Evolutionary conservation across 2,888 invertebrate species (phyloP).

Genomic region (Orchesella flavescens): DNA sequence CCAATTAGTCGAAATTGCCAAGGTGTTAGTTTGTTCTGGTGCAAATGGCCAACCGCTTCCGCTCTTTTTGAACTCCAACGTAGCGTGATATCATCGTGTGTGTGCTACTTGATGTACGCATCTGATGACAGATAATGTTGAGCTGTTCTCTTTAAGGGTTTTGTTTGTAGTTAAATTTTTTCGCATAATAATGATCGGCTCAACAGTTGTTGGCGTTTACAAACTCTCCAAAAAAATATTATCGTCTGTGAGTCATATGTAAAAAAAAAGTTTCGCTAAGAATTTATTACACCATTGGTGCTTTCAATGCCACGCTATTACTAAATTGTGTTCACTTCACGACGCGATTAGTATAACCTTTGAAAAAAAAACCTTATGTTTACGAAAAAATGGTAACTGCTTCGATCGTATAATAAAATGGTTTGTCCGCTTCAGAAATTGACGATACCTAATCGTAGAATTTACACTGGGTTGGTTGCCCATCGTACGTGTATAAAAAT

Average conservation of each 20-base stretch:
- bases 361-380: no score
- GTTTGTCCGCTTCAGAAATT: no score
- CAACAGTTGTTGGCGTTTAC: background rate
- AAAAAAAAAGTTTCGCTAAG: no score
- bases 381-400: no score
- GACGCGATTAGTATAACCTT: no score
- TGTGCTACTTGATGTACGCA: background rate
- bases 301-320: no score
- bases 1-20: constrained; percentile 58
- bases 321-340: no score
- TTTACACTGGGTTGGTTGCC: background rate
- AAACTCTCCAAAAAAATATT: no score
- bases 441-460: no score
- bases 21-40: constrained; percentile 58
- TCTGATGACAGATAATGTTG: constrained; percentile 10
- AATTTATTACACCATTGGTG: no score
- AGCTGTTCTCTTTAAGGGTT: background rate
- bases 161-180: background rate
- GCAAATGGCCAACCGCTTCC: constrained; percentile 69
- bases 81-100: constrained; percentile 50
- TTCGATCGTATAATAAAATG: no score
- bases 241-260: no score
- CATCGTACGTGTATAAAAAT: background rate
- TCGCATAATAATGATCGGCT: background rate
- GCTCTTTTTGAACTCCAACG: constrained; percentile 57